Base-by-base conservation (phyloP, 2,113 vertebrate genomes). In the Chamaetylas fuelleborni region DNA sequence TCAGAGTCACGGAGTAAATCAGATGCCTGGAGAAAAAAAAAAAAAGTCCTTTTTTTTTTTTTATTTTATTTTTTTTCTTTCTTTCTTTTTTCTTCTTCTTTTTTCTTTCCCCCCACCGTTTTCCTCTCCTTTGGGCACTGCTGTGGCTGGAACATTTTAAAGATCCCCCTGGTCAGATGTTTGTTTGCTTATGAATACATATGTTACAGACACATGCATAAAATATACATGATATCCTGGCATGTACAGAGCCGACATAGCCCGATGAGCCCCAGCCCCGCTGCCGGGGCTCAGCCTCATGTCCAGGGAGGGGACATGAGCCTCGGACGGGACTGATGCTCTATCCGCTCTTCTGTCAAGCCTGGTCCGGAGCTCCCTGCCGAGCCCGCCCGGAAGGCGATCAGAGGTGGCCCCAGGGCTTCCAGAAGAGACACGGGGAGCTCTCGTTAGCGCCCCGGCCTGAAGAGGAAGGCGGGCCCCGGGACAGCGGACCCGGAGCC, bases 1-100 rank as follows among this genome's bases (percentile, higher is more conserved):
- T 76, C 96, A 18, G 92, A 96, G 69, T 71, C 91, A 61, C 69
- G 11, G 83, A 58, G 92, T 66, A 93, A 93, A 81, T 45, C 24
- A 36, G 77, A 83, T 66, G 84, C 85, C 65, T 62, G 40, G 11
- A 42, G 74, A 1, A 1, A 5, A 31, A 60, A 70, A 42, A 80
- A 85, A 38, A 38, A 38, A 38, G 10, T 38, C 38, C 38, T 38
- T 23, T 23, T 47, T 47, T 47, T 12, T 47, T 23, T 23, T 19
- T 23, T 17, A 22, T 28, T 29, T 14, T 17, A n/a, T 24, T 17
- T 28, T 28, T 40, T 40, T 40, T 40, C 6, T 40, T 40, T 40
- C 15, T 40, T 40, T 40, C 6, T 14, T 40, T 14, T 22, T 20
- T 12, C 9, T 36, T 36, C 9, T 36, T 36, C 36, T 36, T 36